Conservation (phyloP, 1,140 invertebrate species). For the Orchesella cincta region DNA sequence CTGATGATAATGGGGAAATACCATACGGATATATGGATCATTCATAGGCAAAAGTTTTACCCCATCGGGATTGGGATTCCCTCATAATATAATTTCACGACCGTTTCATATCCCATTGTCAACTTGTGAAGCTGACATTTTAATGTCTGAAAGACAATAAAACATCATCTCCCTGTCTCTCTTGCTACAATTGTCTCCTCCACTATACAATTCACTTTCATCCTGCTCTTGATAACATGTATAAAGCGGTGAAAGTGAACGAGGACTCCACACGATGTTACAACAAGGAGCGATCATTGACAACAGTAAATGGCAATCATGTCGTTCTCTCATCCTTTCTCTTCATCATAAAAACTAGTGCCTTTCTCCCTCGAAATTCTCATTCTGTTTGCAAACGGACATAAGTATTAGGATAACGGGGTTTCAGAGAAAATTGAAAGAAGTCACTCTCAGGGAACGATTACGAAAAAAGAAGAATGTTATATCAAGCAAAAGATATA, state of each 20-base stretch:
- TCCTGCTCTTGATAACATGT: background rate
- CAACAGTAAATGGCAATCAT: slow-evolving; percentile 10
- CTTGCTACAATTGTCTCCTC: slow-evolving; percentile 5
- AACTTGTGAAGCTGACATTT: slow-evolving; percentile 14
- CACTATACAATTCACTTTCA: background rate
- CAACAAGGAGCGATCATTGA: background rate
- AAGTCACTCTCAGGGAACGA: too few relatives aligned
- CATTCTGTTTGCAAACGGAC: background rate
- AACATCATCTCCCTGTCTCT: slow-evolving; percentile 10
- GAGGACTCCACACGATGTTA: background rate
- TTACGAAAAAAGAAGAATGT: too few relatives aligned
- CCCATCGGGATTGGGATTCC: too few relatives aligned
- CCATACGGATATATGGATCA: too few relatives aligned
- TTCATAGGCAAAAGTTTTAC: too few relatives aligned
- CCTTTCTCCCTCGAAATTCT: background rate
- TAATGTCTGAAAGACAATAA: slow-evolving; percentile 19
- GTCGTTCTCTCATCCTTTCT: background rate
- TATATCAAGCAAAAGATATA: background rate
- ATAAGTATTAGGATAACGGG: background rate
- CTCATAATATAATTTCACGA: too few relatives aligned
- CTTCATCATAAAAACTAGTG: background rate
- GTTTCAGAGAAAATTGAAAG: slow-evolving; percentile 9
- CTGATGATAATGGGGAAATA: too few relatives aligned
- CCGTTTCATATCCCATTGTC: background rate
- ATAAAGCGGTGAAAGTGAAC: too few relatives aligned